A percentile compares a stretch with the other conserved stretches of the same genome.
Evolutionary conservation across 2,888 invertebrate species (phyloP).

Genomic region (Nomada hirtipes): DNA sequence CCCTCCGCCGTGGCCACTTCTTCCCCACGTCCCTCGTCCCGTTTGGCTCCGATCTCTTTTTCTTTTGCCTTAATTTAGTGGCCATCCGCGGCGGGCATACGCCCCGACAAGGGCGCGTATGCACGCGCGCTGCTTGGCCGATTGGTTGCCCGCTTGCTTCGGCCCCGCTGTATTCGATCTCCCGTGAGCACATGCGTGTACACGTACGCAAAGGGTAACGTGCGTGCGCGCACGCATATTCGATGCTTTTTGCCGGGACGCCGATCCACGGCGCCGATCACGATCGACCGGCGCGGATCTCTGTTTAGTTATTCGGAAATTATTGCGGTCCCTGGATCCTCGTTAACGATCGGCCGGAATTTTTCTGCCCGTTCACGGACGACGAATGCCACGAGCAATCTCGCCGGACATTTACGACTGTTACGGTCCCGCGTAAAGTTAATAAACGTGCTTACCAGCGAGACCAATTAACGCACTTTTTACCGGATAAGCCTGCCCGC

Average conservation of each 20-base stretch:
- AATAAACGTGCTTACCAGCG: conserved; percentile 1
- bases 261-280: conserved; percentile 46
- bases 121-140: conserved; percentile 45
- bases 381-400: conserved; percentile 21
- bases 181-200: conserved; percentile 4
- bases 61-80: conserved; percentile 81
- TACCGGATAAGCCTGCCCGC: not conserved
- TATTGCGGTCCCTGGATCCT: conserved; percentile 46
- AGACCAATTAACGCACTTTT: conserved; percentile 22
- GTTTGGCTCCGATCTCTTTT: conserved; percentile 72
- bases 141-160: conserved; percentile 6
- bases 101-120: conserved; percentile 67
- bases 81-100: conserved; percentile 70
- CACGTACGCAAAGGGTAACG: conserved; percentile 56
- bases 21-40: conserved; percentile 46
- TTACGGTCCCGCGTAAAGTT: conserved; percentile 13
- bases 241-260: conserved; percentile 55
- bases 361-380: conserved; percentile 21
- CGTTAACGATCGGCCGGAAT: conserved; percentile 45
- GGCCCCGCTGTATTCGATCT: not conserved
- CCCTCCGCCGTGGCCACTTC: conserved; percentile 5
- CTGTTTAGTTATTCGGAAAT: conserved; percentile 62
- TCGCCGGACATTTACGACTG: conserved; percentile 33
- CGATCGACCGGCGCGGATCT: conserved; percentile 42
- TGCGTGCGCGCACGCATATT: conserved; percentile 57